Evolutionary conservation across 2,113 vertebrate genomes (phyloP), one percentile per base, ranked within the genome.

Genomic region (Benitochromis conjunctus): DNA sequence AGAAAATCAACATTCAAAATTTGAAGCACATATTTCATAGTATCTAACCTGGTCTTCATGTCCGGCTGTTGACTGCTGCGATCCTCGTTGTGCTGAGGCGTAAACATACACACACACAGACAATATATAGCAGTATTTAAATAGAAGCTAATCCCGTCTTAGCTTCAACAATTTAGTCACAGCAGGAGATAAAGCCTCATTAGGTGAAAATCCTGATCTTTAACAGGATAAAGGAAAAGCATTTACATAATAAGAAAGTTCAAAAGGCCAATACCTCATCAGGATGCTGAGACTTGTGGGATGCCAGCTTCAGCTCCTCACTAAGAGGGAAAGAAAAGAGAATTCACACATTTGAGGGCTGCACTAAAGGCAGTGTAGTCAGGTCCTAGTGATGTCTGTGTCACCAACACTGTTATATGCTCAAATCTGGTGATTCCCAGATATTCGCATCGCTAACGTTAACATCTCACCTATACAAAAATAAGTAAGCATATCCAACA

Each of bases 41-140:
- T 18, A 11, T 71, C 96, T 95, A 95, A 99, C 98, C 98, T 98
- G 94, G 97, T 97, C 96, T 97, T 98, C 97, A 98, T 98, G 96
- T 97, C 97, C 93, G 97, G 83, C 84, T 97, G 94, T 86, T 97
- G 97, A 88, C 97, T 96, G 95, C 95, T 97, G 46, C 93, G 95
- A 53, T 97, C 97, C 83, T 97, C 97, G 88, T 97, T 96, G 93
- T 96, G 94, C 97, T 98, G 88, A 84, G 89, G 88, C 4, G 12
- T 69, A 91, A 76, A 90, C 69, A n/a, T n/a, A 91, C 79, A 92
- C 43, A 89, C 81, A 91, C 48, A 91, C 77, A 92, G 51, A 90
- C 81, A 90, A 29, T 16, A 91, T 12, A 93, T 5, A 92, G 56
- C 79, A 14, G 48, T 24, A 24, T 79, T 80, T 82, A 89, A 84